Base-by-base conservation (phyloP, 1,140 invertebrate species). In the Cydia amplana region DNA sequence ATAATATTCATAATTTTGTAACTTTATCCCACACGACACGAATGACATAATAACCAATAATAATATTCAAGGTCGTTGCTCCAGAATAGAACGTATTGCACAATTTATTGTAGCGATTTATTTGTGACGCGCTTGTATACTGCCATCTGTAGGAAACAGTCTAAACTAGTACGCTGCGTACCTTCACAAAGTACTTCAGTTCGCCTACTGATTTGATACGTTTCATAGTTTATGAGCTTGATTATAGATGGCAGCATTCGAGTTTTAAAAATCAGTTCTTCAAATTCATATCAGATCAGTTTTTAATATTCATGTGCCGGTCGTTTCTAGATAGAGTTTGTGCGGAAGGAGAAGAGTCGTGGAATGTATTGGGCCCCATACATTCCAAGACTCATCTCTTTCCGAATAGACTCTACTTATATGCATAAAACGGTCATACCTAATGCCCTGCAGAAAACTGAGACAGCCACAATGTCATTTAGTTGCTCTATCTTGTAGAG, bases 11-110 rank as follows among this genome's bases (percentile, higher is more conserved):
- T 43, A 12, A 43, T 51, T 51, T 51, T 18, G n/a, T 51, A 7
- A 51, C 16, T 18, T 4, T 18, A 51, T 51, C n/a, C 49, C 7
- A 51, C 12, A 6, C 12, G 12, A 49, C 46, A 49, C 43, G 43
- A 16, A 46, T 46, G 12, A 51, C 49, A 51, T 51, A 51, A 51
- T 51, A 18, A 18, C 55, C 20, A 23, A 60, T 10, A 23, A 60
- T 20, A 23, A 23, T 60, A 60, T 60, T 60, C 64, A 67, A 67
- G 64, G 64, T 64, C 63, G 10, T 32, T 67, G 23, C n/a, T 67
- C 64, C 64, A 36, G n/a, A 70, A 70, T 70, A 70, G 65, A 70
- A 70, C n/a, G 65, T 36, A 36, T 40, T 51, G 14, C 5, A 67
- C 12, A 32, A 20, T 65, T 32, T 28, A 32, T 65, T 65, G 9